Evolutionary conservation across 2,888 invertebrate species (phyloP).

Genomic region (Rotaria magnacalcarata): DNA sequence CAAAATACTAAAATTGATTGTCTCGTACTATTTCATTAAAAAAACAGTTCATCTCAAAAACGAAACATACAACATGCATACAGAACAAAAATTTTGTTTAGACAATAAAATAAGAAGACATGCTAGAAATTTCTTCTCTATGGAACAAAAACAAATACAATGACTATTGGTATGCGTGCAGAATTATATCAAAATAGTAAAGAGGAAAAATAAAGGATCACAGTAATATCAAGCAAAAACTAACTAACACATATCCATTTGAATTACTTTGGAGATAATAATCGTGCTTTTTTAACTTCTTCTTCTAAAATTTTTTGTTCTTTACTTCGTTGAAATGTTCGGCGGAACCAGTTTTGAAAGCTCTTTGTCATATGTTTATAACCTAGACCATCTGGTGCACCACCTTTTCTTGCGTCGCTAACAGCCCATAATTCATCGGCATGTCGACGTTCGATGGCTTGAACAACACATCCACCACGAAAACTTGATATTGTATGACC

Average conservation of each 20-base stretch:
- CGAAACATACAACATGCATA: too few species aligned
- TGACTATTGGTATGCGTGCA: not conserved
- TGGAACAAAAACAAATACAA: not conserved
- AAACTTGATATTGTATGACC: conserved; percentile 27
- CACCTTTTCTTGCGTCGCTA: conserved; percentile 46
- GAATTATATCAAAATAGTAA: not conserved
- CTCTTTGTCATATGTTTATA: not conserved
- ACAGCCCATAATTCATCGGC: conserved; percentile 38
- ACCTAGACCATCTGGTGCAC: conserved; percentile 43
- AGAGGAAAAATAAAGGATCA: not conserved
- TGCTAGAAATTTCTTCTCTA: not conserved
- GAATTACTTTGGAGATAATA: not conserved
- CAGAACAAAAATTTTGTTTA: too few species aligned
- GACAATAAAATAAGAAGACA: not conserved
- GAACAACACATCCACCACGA: conserved; percentile 40
- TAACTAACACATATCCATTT: not conserved
- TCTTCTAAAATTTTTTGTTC: conserved; percentile 21
- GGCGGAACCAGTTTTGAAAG: conserved; percentile 23
- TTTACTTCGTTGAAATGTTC: conserved; percentile 15
- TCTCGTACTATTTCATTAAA: too few species aligned
- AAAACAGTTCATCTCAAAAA: too few species aligned
- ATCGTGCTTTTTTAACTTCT: not conserved
- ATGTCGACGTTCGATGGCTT: conserved; percentile 38
- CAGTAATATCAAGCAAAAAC: not conserved
- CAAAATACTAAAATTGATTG: too few species aligned